A percentile compares a stretch with the other conserved stretches of the same genome.
phyloP scores from a whole-genome alignment of 2,113 vertebrate genomes.

The Phalacrocorax pelagicus region DNA sequence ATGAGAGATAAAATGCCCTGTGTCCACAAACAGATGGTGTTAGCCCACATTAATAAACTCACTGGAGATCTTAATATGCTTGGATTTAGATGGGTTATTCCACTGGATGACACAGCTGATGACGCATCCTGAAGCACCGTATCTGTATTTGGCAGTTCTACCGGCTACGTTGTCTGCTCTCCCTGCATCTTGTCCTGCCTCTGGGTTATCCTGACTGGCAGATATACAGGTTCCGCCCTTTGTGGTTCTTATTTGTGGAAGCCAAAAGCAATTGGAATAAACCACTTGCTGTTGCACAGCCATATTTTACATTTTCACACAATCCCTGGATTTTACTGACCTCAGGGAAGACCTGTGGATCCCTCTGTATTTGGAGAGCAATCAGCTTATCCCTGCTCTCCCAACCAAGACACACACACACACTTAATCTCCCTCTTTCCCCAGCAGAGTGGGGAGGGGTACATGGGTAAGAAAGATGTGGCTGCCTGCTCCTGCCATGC shows the following conservation, averaged over 20 bases:
- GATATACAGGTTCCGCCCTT: background rate
- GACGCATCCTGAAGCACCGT: constrained; percentile 16
- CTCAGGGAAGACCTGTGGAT: background rate
- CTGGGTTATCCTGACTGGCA: background rate
- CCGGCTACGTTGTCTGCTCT: background rate
- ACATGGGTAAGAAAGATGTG: background rate
- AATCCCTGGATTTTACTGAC: background rate
- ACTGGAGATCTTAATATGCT: constrained; percentile 58
- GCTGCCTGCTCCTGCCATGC: background rate
- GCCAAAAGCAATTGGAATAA: background rate
- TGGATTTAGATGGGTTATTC: constrained; percentile 60
- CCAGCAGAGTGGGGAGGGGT: background rate
- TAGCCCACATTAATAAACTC: constrained; percentile 56
- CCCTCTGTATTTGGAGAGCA: background rate
- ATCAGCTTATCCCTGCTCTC: background rate
- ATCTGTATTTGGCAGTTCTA: constrained; percentile 1
- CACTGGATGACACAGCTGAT: background rate
- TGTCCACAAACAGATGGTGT: constrained; percentile 54
- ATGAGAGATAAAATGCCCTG: constrained; percentile 31
- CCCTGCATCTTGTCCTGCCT: background rate
- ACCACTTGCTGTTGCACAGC: background rate
- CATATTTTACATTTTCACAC: background rate
- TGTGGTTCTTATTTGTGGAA: background rate
- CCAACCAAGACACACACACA: background rate
- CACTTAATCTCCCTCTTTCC: background rate